Base-by-base conservation (phyloP, 2,113 vertebrate species). In the Pseudonaja textilis region DNA sequence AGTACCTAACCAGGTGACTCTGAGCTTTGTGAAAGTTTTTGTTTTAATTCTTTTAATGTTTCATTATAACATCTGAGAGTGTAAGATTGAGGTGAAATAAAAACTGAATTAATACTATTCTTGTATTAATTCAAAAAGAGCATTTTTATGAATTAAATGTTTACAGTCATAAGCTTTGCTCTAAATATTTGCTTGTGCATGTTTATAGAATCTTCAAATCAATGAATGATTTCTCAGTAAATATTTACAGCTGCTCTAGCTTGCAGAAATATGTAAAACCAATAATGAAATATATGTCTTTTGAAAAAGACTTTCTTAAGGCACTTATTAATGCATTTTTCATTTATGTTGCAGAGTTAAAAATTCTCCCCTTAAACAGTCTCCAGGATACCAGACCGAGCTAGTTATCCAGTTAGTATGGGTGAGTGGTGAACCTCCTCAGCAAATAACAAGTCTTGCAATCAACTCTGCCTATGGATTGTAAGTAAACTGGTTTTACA, bases 371-470 rank as follows among this genome's bases (percentile, higher is more conserved):
- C 98, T 99, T 94, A 99, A 99, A 96, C 99, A 99, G 96, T 99
- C 98, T 96, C 97, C 99, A 11, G 99, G 99, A 74, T 99, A 99
- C 96, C 99, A 99, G 97, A 98, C 98, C 90, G 99, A 99, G 90
- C 96, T 99, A 47, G 98, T 99, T 95, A 98, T 99, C 95, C 99
- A 99, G 97, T 97, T 99, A 93, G 98, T 99, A 90, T 99, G 99
- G 99, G 99, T 99, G 95, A 98, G 98, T 69, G 99, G 99, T 95
- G 99, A 99, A 95, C 99, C 99, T 91, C 99, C 99, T 89, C 99
- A 99, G 34, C 99, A 98, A 93, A 99, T 99, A 97, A 99, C 98
- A 92, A 99, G 99, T 96, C 97, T 99, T 97, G 98, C 98, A 5
- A 94, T 99, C 93, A 99, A 99, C 95, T 99, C 99, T 85, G 98